phyloP scores from a whole-genome alignment of 2,888 invertebrate genomes.

The Calliphora vomitoria region DNA sequence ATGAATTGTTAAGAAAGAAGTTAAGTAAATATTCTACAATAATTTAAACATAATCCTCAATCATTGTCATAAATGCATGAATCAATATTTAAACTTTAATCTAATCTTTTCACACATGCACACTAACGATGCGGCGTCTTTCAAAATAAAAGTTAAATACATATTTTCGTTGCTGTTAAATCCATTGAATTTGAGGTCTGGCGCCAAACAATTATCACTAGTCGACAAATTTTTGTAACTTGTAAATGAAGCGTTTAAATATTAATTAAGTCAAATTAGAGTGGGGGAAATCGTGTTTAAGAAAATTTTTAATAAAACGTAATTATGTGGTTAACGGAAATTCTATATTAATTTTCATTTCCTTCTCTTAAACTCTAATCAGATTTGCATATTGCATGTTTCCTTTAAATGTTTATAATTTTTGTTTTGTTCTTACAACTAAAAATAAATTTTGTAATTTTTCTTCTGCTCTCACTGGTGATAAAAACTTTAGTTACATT shows the following conservation, averaged over 20 bases:
- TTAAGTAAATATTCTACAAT: neutral
- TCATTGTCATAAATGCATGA: slow-evolving; percentile 19
- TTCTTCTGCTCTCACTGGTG: slow-evolving; percentile 5
- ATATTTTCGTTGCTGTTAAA: neutral
- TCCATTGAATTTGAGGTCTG: neutral
- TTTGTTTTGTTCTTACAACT: slow-evolving; percentile 29
- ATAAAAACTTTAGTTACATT: slow-evolving; percentile 48
- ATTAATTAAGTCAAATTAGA: slow-evolving; percentile 15
- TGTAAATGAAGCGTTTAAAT: neutral
- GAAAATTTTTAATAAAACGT: slow-evolving; percentile 5
- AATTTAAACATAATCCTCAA: slow-evolving; percentile 1
- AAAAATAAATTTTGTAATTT: slow-evolving; percentile 37
- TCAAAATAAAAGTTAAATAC: neutral
- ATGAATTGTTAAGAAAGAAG: neutral
- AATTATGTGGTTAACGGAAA: slow-evolving; percentile 53
- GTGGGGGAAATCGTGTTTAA: neutral
- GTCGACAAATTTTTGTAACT: neutral
- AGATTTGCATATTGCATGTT: slow-evolving; percentile 65
- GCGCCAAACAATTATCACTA: slow-evolving; percentile 22
- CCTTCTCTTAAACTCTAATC: slow-evolving; percentile 42
- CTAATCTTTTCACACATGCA: neutral
- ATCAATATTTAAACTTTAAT: slow-evolving; percentile 24
- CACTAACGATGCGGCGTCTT: neutral
- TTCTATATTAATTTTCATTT: slow-evolving; percentile 42
- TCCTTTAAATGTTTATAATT: slow-evolving; percentile 47